Conservation (phyloP, 2,888 invertebrate species). For the Alitta virens region DNA sequence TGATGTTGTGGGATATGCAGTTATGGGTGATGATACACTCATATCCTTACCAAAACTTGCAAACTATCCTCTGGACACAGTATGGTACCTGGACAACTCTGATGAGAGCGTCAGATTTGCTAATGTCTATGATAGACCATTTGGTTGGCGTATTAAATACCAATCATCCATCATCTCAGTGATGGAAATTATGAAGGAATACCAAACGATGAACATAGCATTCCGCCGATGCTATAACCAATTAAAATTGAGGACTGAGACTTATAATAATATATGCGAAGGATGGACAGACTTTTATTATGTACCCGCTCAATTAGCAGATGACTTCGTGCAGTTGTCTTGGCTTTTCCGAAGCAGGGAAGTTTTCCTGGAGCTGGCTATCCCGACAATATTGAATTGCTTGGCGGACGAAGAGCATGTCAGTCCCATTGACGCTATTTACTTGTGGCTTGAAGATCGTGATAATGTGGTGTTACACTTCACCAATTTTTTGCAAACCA, state of each 20-base stretch:
- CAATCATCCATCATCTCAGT: conserved; percentile 7
- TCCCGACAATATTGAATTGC: conserved; percentile 26
- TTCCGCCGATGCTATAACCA: conserved; percentile 18
- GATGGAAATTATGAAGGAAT: neutral
- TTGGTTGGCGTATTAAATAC: conserved; percentile 29
- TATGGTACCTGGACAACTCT: conserved; percentile 25
- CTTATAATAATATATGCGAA: conserved; percentile 15
- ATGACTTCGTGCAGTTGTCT: conserved; percentile 18
- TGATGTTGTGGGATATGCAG: conserved; percentile 24
- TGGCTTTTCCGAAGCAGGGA: conserved; percentile 22
- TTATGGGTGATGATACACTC: conserved; percentile 28
- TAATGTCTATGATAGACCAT: no score
- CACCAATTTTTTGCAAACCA: conserved; percentile 15
- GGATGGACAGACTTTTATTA: conserved; percentile 30
- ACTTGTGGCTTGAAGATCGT: conserved; percentile 10
- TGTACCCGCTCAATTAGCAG: conserved; percentile 23
- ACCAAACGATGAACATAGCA: neutral
- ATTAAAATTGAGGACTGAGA: conserved; percentile 21
- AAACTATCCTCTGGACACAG: neutral
- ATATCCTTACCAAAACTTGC: conserved; percentile 10
- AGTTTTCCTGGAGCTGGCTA: conserved; percentile 31
- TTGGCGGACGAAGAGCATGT: conserved; percentile 13
- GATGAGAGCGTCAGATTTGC: conserved; percentile 19
- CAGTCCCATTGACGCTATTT: conserved; percentile 11
- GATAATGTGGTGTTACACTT: conserved; percentile 26